Base-by-base conservation (phyloP, 2,113 vertebrate genomes). In the Plotosus lineatus region DNA sequence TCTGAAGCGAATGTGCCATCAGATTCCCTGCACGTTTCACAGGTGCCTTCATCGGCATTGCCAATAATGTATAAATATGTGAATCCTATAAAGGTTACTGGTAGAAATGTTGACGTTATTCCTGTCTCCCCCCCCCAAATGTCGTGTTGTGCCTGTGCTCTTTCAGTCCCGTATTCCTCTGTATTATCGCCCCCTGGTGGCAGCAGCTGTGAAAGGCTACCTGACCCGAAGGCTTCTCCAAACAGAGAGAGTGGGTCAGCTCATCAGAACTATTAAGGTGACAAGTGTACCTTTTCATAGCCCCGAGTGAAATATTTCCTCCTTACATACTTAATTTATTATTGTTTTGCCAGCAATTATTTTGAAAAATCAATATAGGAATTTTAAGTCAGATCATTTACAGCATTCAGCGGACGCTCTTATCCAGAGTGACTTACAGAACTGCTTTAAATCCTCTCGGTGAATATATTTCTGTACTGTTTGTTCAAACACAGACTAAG, bases 171-270 rank as follows among this genome's bases (percentile, higher is more conserved):
- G 33, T 73, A 63, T 84, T 21, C 60, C 76, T 4, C 81, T 82
- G 68, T 77, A 3, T 76, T 82, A 63, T 80, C 89, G 81, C 90
- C 89, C 88, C 88, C 91, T 93, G 78, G 87, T 94, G 91, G 73
- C 82, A 1, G 92, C 93, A 1, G 85, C 82, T 0, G 80, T 86
- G 36, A 92, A 88, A 75, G 93, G 93, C 15, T 94, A 89, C 66
- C 89, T 94, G 8, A 92, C 92, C 1, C 91, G 93, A 28, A 86
- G 92, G 71, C 86, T 94, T 53, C 83, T 94, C 53, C 89, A 48
- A 79, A 92, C 93, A 0, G 91, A 93, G 83, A 83, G 86, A 50
- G 89, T 93, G 60, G 74, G 77, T 3, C 90, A 89, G 85, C 90
- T 94, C 84, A 83, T 84, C 72, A 87, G 90, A 78, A 93, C 90